Conservation (phyloP, 2,113 vertebrate species). For the Coracopsis vasa region DNA sequence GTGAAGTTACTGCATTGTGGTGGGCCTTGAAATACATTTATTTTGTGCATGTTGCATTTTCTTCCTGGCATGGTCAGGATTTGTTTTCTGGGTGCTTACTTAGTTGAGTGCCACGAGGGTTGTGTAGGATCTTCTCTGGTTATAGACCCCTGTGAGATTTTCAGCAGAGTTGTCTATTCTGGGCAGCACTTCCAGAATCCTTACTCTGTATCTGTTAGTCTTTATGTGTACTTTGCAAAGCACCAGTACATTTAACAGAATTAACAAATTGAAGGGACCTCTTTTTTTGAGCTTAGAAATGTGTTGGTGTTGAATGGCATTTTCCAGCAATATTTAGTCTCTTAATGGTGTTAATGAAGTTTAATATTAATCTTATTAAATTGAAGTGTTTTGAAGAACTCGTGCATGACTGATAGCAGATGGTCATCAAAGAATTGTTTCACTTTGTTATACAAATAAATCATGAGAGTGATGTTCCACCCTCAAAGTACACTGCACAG, state of each 20-base stretch:
- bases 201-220: neutral
- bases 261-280: neutral
- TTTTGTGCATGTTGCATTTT: neutral
- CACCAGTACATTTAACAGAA: neutral
- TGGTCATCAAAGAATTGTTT: neutral
- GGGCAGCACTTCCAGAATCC: neutral
- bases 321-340: neutral
- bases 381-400: neutral
- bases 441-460: neutral
- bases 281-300: neutral
- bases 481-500: neutral
- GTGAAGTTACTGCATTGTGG: neutral
- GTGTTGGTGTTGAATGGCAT: neutral
- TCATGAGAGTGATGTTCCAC: neutral
- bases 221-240: neutral
- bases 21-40: neutral
- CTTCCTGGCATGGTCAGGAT: neutral
- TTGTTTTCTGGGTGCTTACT: neutral
- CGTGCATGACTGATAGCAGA: fast-evolving
- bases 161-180: neutral
- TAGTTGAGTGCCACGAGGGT: neutral
- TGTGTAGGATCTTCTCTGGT: neutral
- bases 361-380: neutral
- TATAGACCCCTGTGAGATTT: neutral
- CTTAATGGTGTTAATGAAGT: neutral